These are phyloP conservation scores for Physocephala rufipes DNA, from an alignment of 2,888 invertebrate species.

Conservation along the genomic window DNA sequence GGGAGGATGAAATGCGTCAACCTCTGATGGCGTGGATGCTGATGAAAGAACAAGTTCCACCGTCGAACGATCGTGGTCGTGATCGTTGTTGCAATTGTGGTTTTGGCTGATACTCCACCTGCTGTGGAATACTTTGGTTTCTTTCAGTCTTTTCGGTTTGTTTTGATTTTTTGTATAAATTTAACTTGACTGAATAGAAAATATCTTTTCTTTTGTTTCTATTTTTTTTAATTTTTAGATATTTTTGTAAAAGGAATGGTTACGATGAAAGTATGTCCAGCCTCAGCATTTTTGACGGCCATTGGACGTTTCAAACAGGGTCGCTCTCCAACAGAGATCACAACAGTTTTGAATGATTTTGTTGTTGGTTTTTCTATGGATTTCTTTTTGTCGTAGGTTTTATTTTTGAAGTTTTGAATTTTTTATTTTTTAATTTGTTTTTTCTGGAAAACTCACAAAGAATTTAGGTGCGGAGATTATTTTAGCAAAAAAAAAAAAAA, in stretches of 20 bases:
- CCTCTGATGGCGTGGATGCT: not conserved
- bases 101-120: too few species aligned
- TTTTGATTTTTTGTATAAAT: slow-evolving; percentile 20
- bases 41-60: not conserved
- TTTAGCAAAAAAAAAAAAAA: slow-evolving; percentile 5
- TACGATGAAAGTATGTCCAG: slow-evolving; percentile 27
- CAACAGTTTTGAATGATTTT: not conserved
- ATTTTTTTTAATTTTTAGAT: too few species aligned
- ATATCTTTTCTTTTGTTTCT: slow-evolving; percentile 17
- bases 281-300: slow-evolving; percentile 2
- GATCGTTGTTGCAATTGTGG: not conserved
- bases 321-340: not conserved
- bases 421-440: not conserved
- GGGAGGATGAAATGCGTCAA: slow-evolving; percentile 3
- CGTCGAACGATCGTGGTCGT: not conserved
- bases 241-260: slow-evolving; percentile 28
- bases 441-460: not conserved
- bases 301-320: not conserved
- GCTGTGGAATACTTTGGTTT: slow-evolving; percentile 9
- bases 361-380: slow-evolving; percentile 5
- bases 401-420: not conserved
- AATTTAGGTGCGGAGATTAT: slow-evolving; percentile 29
- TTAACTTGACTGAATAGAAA: slow-evolving; percentile 19
- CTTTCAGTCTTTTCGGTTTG: not conserved
- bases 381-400: not conserved